These are phyloP conservation scores for Ormyrus pomaceus DNA, from an alignment of 2,888 invertebrate genomes.

Conservation along the genomic window DNA sequence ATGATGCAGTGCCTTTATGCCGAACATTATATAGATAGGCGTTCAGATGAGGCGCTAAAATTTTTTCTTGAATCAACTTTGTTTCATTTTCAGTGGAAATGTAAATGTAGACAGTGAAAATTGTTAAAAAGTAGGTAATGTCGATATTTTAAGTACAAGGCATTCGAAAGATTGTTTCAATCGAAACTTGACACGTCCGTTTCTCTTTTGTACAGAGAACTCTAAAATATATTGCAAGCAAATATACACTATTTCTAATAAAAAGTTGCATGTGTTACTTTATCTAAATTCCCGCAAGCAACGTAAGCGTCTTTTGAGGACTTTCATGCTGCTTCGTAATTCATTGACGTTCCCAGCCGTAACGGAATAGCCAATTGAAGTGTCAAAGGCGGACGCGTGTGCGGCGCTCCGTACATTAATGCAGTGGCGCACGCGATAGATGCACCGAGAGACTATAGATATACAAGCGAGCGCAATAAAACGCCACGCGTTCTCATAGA, in stretches of 20 bases:
- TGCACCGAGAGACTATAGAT: neutral
- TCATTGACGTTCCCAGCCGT: slow-evolving; percentile 2
- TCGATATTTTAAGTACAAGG: slow-evolving; percentile 26
- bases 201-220: slow-evolving; percentile 21
- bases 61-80: neutral
- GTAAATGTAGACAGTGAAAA: neutral
- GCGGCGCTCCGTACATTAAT: neutral
- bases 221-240: slow-evolving; percentile 6
- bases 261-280: neutral
- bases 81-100: slow-evolving; percentile 1
- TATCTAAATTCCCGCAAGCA: neutral
- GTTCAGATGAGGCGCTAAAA: too few relatives aligned
- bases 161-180: slow-evolving; percentile 19
- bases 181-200: slow-evolving; percentile 34
- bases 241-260: slow-evolving; percentile 19
- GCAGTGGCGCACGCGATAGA: slow-evolving; percentile 4
- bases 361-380: slow-evolving; percentile 2
- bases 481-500: slow-evolving; percentile 15
- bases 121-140: slow-evolving; percentile 5
- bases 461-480: neutral
- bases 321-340: slow-evolving; percentile 7
- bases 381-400: slow-evolving; percentile 13
- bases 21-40: too few relatives aligned
- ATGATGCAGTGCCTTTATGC: too few relatives aligned
- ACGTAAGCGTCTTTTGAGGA: neutral